Evolutionary conservation across 2,113 vertebrate genomes (phyloP).

Genomic region (Albula goreensis): DNA sequence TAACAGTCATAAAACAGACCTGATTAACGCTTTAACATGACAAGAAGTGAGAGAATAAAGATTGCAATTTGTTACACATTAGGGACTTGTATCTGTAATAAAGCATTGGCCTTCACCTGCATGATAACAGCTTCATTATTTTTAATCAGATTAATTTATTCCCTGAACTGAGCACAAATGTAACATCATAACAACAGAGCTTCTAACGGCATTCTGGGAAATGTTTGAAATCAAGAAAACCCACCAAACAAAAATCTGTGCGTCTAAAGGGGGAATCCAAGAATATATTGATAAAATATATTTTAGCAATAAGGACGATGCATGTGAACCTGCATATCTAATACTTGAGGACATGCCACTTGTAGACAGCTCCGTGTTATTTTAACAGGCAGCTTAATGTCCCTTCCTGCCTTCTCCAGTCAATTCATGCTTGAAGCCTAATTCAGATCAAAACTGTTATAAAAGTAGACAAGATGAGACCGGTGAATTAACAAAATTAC

Average conservation of each 20-base stretch:
- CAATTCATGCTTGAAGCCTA: background rate
- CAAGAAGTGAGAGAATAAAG: background rate
- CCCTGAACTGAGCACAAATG: background rate
- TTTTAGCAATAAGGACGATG: background rate
- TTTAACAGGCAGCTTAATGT: background rate
- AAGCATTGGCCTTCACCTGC: constrained; percentile 5
- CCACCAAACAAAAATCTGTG: background rate
- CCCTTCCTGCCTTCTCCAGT: background rate
- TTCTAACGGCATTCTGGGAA: background rate
- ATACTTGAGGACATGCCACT: background rate
- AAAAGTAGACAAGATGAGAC: background rate
- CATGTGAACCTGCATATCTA: background rate
- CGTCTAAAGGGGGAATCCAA: background rate
- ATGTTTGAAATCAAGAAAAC: background rate
- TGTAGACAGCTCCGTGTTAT: background rate
- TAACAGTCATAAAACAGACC: background rate
- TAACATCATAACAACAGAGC: background rate
- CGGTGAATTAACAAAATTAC: no score
- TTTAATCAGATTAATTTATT: background rate
- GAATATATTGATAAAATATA: background rate
- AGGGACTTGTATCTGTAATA: background rate
- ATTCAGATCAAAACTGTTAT: background rate
- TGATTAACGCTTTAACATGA: background rate
- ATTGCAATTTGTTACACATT: background rate
- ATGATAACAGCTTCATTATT: constrained; percentile 22